Evolutionary conservation across 2,888 invertebrate species (phyloP), one percentile per base, ranked within the genome.

Genomic region (Phoronis australis): DNA sequence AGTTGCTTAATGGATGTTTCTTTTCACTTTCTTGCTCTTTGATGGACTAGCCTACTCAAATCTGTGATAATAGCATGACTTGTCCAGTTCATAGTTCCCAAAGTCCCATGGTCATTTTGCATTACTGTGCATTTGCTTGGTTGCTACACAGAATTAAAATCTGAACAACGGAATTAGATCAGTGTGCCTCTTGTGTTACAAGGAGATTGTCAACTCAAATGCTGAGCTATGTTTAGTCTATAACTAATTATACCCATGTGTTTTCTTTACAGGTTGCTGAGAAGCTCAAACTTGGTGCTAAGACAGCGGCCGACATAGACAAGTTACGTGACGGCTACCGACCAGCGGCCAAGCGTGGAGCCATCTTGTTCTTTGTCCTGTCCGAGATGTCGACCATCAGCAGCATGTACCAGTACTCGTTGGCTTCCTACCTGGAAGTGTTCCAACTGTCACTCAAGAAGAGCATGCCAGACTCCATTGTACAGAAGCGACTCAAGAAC

Each of bases 321-420:
- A 82, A 82, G 47, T 78, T 91, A 0, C 81, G 93, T 41, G 88
- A 92, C 62, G 88, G 87, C 0, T 94, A 94, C 78, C 82, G 91
- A 25, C 84, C 88, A 0, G 90, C 87, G 0, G 91, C 93, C 0
- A 85, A 84, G 62, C 83, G 92, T 45, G 93, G 92, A 4, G 91
- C 93, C 3, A 87, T 92, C 44, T 79, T 94, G 44, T 94, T 92
- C 78, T 94, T 93, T 72, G 90, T 92, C 0, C 79, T 94, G 21
- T 85, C 90, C 0, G 91, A 93, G 69, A 89, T 94, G 90, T 86
- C 91, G 0, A 82, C 83, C 0, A 88, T 94, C 2, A 91, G 90
- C 75, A 78, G 83, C 35, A 94, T 94, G 93, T 94, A 94, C 71
- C 93, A 94, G 68, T 93, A 92, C 75, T 91, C 93, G 0, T 78